Evolutionary conservation across 2,888 invertebrate species (phyloP), one percentile per base, ranked within the genome.

Genomic region (Colletes collaris): DNA sequence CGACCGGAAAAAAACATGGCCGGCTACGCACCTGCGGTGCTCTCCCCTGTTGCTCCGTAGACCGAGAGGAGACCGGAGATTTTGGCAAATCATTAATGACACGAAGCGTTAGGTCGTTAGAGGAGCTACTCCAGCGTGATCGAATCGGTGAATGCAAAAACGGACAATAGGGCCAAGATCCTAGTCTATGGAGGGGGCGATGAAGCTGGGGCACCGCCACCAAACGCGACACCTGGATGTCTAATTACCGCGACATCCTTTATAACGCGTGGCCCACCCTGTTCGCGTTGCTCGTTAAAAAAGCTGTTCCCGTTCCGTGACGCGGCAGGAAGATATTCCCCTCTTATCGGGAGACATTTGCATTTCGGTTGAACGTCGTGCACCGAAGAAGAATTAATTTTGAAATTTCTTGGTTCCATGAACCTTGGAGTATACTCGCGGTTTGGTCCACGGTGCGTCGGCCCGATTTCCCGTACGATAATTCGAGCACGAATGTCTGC

Each of bases 121-220:
- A 89, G 83, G 88, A 90, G 86, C 88, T 87, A 91, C 75, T 87
- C 84, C 88, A 86, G 87, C 90, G 89, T 91, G 85, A 90, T 91
- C 87, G 86, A 90, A 90, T 90, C 87, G 89, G 68, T 89, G 89
- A 90, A 91, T 90, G 83, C 87, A 55, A 88, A 87, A 89, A 86
- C 88, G 83, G 88, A 91, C 91, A 91, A 91, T 88, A 86, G 85
- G 56, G 53, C 73, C 52, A 71, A 35, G 79, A 76, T 75, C 53
- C 66, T 58, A 5, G 58, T 40, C 68, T 64, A 56, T 44, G 69
- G 82, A 27, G 82, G 71, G 44, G 70, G 73, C 69, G 16, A 76
- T 75, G 83, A 76, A 67, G 66, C 65, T 50, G 40, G 62, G 64
- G 56, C 76, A 64, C 53, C 65, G 59, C 59, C 69, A 55, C 50